Evolutionary conservation across 2,888 invertebrate genomes (phyloP).

Genomic region (Cerceris rybyensis): DNA sequence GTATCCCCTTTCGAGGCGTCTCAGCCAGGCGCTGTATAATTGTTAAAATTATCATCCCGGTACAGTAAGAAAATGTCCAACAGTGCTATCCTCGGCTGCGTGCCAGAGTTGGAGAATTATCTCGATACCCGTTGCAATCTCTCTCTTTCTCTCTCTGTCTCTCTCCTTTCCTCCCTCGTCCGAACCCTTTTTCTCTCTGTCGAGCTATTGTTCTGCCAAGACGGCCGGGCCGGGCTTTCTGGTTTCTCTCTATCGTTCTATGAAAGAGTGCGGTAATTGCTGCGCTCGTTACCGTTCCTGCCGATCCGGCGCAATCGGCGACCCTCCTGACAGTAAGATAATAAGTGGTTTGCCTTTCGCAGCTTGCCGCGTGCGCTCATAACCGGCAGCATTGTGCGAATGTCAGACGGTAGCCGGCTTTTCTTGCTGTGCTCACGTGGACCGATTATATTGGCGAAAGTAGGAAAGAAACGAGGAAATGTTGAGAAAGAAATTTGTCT

Average conservation of each 20-base stretch:
- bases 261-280: slow-evolving; percentile 71
- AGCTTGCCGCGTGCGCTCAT: slow-evolving; percentile 54
- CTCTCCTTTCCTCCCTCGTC: no score
- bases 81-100: slow-evolving; percentile 32
- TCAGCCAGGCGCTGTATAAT: slow-evolving; percentile 14
- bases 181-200: neutral
- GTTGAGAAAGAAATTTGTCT: slow-evolving; percentile 24
- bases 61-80: slow-evolving; percentile 55
- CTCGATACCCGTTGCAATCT: slow-evolving; percentile 54
- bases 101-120: slow-evolving; percentile 57
- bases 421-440: slow-evolving; percentile 40
- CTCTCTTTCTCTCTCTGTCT: slow-evolving; percentile 31
- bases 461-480: neutral
- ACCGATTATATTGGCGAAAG: slow-evolving; percentile 56
- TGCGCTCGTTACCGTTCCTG: slow-evolving; percentile 70
- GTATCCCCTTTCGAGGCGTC: neutral
- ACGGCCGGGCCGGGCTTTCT: slow-evolving; percentile 59
- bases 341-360: slow-evolving; percentile 70
- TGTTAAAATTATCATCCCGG: slow-evolving; percentile 33
- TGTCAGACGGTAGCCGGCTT: slow-evolving; percentile 50
- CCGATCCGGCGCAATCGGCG: slow-evolving; percentile 68
- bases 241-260: slow-evolving; percentile 64
- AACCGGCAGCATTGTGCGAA: slow-evolving; percentile 52
- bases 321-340: slow-evolving; percentile 70
- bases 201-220: slow-evolving; percentile 68